Evolutionary conservation across 2,888 invertebrate genomes (phyloP).

Genomic region (Acheta domesticus): DNA sequence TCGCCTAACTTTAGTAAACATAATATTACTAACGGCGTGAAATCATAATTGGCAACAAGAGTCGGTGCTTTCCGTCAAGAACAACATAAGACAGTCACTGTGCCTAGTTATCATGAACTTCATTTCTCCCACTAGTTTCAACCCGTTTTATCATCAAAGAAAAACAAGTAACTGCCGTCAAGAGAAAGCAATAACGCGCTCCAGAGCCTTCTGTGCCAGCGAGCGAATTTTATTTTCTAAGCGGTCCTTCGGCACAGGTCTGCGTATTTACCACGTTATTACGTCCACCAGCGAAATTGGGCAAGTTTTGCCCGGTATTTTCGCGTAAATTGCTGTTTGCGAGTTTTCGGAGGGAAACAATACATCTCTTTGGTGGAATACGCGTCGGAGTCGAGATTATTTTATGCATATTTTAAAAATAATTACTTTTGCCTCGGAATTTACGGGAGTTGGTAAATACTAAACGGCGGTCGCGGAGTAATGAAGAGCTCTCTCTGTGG

Average conservation of each 20-base stretch:
- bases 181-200: neutral
- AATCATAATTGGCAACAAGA: no score
- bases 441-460: constrained; percentile 8
- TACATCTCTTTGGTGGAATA: neutral
- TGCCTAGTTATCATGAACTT: no score
- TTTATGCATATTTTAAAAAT: constrained; percentile 2
- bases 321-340: neutral
- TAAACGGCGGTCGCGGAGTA: neutral
- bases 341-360: constrained; percentile 5
- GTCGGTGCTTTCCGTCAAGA: no score
- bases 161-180: neutral
- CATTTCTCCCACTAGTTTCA: no score
- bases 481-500: neutral
- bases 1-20: no score
- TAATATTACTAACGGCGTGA: no score
- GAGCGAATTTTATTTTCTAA: neutral
- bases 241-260: neutral
- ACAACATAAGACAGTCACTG: no score
- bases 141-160: no score
- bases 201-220: neutral
- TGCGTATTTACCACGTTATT: neutral
- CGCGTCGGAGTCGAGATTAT: neutral
- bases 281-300: neutral
- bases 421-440: neutral
- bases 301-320: neutral